phyloP scores from a whole-genome alignment of 2,113 vertebrate genomes.

The Neomonachus schauinslandi region DNA sequence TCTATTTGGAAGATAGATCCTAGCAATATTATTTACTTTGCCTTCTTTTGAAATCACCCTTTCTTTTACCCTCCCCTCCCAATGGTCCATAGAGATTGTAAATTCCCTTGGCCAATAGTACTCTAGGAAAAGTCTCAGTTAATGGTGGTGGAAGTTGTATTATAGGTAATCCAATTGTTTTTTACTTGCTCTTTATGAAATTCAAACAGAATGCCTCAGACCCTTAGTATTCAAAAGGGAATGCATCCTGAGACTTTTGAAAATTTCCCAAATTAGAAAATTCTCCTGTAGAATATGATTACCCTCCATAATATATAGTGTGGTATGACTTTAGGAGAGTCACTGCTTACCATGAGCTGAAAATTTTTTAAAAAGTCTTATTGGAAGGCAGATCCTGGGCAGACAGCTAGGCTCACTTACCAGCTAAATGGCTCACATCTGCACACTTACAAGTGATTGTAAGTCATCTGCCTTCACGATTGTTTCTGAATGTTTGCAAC shows the following conservation, averaged over 20 bases:
- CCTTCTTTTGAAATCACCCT: slow-evolving; percentile 34
- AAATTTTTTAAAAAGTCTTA: neutral
- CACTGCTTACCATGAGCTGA: neutral
- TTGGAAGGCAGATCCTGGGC: slow-evolving; percentile 29
- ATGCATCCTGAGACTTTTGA: neutral
- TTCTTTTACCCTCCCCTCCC: neutral
- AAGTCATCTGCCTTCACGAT: neutral
- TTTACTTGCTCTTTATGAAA: slow-evolving; percentile 22
- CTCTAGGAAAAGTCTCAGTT: slow-evolving; percentile 34
- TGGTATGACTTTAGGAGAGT: neutral
- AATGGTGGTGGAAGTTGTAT: neutral
- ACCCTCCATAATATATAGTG: neutral
- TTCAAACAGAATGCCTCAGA: neutral
- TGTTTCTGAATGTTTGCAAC: neutral
- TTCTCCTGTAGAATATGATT: neutral
- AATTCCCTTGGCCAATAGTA: neutral
- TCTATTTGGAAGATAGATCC: neutral
- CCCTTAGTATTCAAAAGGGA: neutral
- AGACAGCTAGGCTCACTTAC: neutral
- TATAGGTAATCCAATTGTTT: neutral
- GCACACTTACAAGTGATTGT: neutral
- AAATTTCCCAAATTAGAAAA: slow-evolving; percentile 14
- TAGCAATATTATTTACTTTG: neutral
- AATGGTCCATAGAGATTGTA: neutral
- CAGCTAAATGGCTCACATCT: neutral